A percentile compares a stretch with the other conserved stretches of the same genome.
Evolutionary conservation across 2,113 vertebrate species (phyloP).

Genomic region (Rallus limicola): DNA sequence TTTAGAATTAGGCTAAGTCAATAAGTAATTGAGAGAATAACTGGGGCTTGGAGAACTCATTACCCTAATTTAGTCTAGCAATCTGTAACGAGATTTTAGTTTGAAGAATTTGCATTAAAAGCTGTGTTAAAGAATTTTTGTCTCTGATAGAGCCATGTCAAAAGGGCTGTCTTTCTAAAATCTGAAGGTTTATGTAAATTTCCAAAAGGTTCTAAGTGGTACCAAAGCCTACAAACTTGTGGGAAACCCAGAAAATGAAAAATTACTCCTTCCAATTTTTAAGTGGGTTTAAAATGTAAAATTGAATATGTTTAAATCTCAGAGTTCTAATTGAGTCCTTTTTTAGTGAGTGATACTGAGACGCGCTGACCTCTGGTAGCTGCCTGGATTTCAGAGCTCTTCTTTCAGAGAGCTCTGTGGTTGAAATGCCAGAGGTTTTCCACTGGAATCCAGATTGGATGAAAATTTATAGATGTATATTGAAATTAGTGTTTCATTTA

Average conservation of each 20-base stretch:
- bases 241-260: neutral
- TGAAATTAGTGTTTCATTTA: neutral
- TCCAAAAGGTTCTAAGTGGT: neutral
- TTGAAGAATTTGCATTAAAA: neutral
- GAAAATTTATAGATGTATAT: neutral
- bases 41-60: neutral
- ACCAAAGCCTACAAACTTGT: neutral
- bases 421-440: neutral
- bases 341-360: neutral
- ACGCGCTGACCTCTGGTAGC: neutral
- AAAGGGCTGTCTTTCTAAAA: neutral
- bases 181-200: neutral
- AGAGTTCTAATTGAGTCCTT: neutral
- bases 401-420: neutral
- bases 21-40: constrained; percentile 13
- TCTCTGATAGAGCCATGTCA: neutral
- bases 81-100: neutral
- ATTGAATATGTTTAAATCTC: neutral
- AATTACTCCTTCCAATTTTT: neutral
- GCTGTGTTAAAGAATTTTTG: neutral
- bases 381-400: neutral
- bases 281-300: neutral
- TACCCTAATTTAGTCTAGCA: neutral
- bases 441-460: neutral
- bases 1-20: neutral